phyloP scores from a whole-genome alignment of 2,113 vertebrate species.

The Cisticola juncidis region DNA sequence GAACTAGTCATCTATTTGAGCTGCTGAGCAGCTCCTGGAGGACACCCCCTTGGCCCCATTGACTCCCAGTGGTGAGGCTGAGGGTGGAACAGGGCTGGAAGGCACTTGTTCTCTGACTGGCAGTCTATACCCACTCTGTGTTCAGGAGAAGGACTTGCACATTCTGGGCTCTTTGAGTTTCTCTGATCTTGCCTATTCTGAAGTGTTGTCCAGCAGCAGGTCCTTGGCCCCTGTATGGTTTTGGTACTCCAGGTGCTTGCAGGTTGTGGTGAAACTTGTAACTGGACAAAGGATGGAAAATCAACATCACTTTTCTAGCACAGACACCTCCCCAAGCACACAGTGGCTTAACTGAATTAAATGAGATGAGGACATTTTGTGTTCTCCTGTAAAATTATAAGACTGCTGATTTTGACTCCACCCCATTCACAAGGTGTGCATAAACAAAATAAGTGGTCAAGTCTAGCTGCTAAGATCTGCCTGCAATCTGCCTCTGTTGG shows the following conservation, averaged over 20 bases:
- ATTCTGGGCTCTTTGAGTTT: not conserved
- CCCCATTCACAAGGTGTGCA: not conserved
- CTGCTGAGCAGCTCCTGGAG: not conserved
- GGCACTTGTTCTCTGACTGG: not conserved
- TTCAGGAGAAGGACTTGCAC: not conserved
- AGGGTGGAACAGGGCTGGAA: not conserved
- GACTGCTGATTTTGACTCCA: not conserved
- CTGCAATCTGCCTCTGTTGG: not conserved
- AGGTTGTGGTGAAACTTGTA: not conserved
- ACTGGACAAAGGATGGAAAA: not conserved
- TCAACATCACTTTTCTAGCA: not conserved
- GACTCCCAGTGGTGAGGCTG: not conserved
- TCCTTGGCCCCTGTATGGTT: not conserved
- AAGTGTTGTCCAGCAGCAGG: not conserved
- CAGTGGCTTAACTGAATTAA: not conserved
- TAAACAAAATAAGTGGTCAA: not conserved
- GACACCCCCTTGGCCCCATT: not conserved
- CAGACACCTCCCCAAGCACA: not conserved
- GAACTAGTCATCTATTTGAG: not conserved
- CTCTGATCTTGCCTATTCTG: not conserved
- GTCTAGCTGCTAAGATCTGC: not conserved
- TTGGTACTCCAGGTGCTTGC: not conserved
- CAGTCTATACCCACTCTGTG: not conserved
- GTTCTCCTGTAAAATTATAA: not conserved
- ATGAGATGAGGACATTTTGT: not conserved